These are phyloP conservation scores for Pseudorasbora parva DNA, from an alignment of 2,113 vertebrate genomes.

Conservation along the genomic window DNA sequence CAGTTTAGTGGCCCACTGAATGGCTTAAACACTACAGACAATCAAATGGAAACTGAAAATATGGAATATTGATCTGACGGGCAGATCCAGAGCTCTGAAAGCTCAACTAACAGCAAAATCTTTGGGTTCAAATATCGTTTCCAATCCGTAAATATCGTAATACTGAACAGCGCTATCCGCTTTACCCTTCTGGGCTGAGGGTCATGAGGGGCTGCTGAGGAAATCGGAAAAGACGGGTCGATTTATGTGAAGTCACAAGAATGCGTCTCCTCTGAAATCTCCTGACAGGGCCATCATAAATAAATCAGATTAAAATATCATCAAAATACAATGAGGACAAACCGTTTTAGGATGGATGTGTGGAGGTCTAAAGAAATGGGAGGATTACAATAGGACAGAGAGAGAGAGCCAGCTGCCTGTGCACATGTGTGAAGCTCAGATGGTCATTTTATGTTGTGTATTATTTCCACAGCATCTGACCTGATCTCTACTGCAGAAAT, in stretches of 20 bases:
- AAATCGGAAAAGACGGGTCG: slow-evolving; percentile 20
- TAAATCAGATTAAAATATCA: slow-evolving; percentile 45
- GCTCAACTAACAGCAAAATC: neutral
- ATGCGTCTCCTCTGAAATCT: neutral
- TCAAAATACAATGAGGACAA: slow-evolving; percentile 8
- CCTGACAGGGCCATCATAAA: slow-evolving; percentile 13
- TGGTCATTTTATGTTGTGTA: neutral
- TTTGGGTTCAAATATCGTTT: neutral
- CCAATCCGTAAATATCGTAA: neutral
- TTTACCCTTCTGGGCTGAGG: neutral
- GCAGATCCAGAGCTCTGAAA: slow-evolving; percentile 1
- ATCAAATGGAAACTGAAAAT: slow-evolving; percentile 15
- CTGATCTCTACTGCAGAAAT: neutral
- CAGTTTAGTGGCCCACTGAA: neutral
- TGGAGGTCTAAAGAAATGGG: neutral
- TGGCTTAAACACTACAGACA: neutral
- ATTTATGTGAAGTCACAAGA: slow-evolving; percentile 36
- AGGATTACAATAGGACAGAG: neutral
- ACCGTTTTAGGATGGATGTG: neutral
- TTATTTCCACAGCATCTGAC: neutral
- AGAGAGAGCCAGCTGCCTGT: slow-evolving; percentile 13
- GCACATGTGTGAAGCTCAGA: neutral
- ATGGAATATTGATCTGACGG: slow-evolving; percentile 4
- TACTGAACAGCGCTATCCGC: neutral
- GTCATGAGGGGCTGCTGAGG: slow-evolving; percentile 34